These are phyloP conservation scores for Xestia rhomboidea DNA, from an alignment of 2,888 invertebrate species.

Conservation along the genomic window DNA sequence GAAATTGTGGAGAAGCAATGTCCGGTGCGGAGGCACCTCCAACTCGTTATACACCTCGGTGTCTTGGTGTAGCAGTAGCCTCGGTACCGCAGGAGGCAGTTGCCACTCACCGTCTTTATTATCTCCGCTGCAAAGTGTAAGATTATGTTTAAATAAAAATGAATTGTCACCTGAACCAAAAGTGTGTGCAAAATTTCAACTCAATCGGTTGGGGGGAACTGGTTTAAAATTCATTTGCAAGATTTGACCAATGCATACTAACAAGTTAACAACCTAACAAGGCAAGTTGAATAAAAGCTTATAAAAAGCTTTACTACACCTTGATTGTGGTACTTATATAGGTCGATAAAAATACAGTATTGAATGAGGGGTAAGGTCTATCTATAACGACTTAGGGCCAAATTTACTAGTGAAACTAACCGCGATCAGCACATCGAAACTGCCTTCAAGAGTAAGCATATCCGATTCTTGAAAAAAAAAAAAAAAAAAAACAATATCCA, in stretches of 20 bases:
- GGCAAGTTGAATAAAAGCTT: too few species aligned
- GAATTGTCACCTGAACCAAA: too few species aligned
- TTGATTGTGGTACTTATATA: not conserved
- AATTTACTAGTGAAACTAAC: not conserved
- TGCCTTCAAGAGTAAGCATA: not conserved
- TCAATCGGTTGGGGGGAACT: too few species aligned
- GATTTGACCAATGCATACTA: too few species aligned
- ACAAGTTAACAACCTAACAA: too few species aligned
- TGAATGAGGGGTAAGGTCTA: not conserved
- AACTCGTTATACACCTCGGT: conserved; percentile 61
- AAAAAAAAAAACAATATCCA: not conserved
- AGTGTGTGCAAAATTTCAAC: too few species aligned
- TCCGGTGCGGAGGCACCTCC: conserved; percentile 75
- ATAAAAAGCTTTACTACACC: not conserved
- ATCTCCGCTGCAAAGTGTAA: conserved; percentile 61
- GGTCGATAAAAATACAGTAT: not conserved
- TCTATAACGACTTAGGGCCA: not conserved
- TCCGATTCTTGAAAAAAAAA: not conserved
- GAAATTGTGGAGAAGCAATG: conserved; percentile 67
- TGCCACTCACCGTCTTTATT: conserved; percentile 66
- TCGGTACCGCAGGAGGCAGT: conserved; percentile 66
- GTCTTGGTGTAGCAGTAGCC: conserved; percentile 69
- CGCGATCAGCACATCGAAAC: not conserved
- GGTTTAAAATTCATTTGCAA: too few species aligned
- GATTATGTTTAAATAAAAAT: not conserved